phyloP scores from a whole-genome alignment of 2,113 vertebrate genomes.

The Opisthocomus hoazin region DNA sequence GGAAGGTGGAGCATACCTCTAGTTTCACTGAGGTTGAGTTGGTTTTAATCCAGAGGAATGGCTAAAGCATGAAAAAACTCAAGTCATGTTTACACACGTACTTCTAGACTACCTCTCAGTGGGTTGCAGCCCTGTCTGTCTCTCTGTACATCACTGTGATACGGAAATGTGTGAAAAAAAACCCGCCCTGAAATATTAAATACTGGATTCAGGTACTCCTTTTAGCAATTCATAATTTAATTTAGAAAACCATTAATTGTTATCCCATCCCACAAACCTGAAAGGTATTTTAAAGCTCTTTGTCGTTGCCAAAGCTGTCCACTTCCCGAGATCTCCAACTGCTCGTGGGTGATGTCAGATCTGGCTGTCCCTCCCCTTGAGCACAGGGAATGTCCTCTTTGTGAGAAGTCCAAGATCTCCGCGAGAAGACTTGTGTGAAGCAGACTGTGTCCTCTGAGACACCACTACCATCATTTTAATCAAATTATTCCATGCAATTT shows the following conservation, averaged over 20 bases:
- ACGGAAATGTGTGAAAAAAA: not conserved
- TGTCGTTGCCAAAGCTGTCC: not conserved
- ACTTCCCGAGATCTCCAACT: not conserved
- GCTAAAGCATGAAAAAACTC: not conserved
- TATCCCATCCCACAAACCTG: not conserved
- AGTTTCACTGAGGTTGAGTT: not conserved
- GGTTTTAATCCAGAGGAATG: not conserved
- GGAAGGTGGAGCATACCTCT: not conserved
- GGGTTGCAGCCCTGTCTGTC: accelerated
- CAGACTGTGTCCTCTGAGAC: not conserved
- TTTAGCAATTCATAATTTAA: not conserved
- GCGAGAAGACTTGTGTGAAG: not conserved
- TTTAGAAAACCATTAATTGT: not conserved
- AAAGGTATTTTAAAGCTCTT: not conserved
- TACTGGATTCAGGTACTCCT: not conserved
- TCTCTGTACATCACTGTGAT: not conserved
- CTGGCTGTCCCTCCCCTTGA: not conserved
- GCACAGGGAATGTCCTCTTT: not conserved
- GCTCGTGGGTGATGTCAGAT: not conserved
- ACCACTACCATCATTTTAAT: not conserved
- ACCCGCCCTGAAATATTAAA: not conserved
- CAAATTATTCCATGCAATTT: not conserved
- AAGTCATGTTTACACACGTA: not conserved
- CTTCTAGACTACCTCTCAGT: too few relatives aligned
- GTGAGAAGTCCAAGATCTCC: not conserved